Percentiles rank a stretch among this genome's conserved stretches.
Evolutionary conservation across 2,888 invertebrate species (phyloP).

Genomic region (Arctia plantaginis): DNA sequence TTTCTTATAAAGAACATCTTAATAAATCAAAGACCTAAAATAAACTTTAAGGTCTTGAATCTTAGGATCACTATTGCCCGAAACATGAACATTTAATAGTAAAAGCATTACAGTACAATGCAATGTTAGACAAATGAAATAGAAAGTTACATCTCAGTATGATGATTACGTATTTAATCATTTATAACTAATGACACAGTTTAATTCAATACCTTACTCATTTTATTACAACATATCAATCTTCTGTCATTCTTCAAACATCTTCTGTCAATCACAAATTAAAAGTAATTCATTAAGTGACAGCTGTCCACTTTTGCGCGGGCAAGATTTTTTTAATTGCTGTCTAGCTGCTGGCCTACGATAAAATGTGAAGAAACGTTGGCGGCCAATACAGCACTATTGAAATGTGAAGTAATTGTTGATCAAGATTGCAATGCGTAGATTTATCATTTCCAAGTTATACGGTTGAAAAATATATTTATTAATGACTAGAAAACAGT

Average conservation of each 20-base stretch:
- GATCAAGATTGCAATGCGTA: too few species aligned
- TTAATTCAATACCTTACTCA: constrained; percentile 18
- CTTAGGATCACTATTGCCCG: constrained; percentile 32
- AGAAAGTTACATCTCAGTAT: constrained; percentile 63
- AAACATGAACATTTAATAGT: constrained; percentile 4
- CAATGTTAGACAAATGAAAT: constrained; percentile 68
- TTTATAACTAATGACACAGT: constrained; percentile 46
- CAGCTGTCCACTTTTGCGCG: constrained; percentile 52
- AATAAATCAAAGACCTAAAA: constrained; percentile 18
- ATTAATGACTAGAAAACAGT: background rate
- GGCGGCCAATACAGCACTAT: background rate
- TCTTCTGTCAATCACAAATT: background rate
- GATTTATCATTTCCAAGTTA: background rate
- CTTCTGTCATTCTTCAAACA: background rate
- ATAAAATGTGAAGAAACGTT: background rate
- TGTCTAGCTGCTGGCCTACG: too few species aligned
- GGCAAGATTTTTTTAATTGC: constrained; percentile 18
- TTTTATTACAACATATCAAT: constrained; percentile 4
- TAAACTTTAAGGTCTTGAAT: constrained; percentile 27
- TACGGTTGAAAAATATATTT: background rate
- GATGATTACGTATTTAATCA: constrained; percentile 63
- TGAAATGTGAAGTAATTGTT: background rate
- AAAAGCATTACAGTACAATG: constrained; percentile 44
- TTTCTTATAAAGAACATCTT: background rate
- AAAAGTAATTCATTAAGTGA: constrained; percentile 33